Evolutionary conservation across 1,140 invertebrate species (phyloP), one percentile per base, ranked within the genome.

Genomic region (Aphidius gifuensis): DNA sequence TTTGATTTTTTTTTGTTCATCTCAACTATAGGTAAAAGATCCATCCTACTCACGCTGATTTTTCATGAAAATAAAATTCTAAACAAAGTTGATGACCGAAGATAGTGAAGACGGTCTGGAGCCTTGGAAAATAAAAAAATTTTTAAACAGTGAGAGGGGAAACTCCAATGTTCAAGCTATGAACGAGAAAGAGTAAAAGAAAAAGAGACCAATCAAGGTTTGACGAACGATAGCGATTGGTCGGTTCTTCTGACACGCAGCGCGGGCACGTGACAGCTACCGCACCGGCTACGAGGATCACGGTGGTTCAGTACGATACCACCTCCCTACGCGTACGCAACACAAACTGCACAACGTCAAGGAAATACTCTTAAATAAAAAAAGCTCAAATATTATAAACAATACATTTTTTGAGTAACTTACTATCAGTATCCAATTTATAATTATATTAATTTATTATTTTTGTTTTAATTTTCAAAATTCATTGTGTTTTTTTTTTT

Each of bases 161-260:
- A 32, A 32, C 23, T 32, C 23, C 2, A 32, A 32, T 32, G 23
- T 32, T 32, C 23, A 56, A 32, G 40, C 51, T 69, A 66, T 62
- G 57, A 66, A 53, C 56, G 51, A 51, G 62, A 61, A 47, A 66
- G 53, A 57, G 45, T n/a, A 32, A 62, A 56, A 16, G 40, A 53
- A 49, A 73, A 69, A 75, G 76, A 75, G 82, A 80, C 82, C 83
- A 84, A 84, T 83, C 82, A 84, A 84, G 83, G 82, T 83, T 83
- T 84, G 83, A 82, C 80, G 80, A 80, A 82, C 77, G 79, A 74
- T 77, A 73, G 76, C 82, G 81, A 83, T 83, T 83, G 82, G 81
- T 81, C 78, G 65, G 71, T 60, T 70, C 69, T 70, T 67, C 72
- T 75, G 71, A 71, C 68, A 75, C 72, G 72, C 72, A 74, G 74